Evolutionary conservation across 2,797 vertebrate genomes (phyloP).

Genomic region (Oreonectes daqikongensis): DNA sequence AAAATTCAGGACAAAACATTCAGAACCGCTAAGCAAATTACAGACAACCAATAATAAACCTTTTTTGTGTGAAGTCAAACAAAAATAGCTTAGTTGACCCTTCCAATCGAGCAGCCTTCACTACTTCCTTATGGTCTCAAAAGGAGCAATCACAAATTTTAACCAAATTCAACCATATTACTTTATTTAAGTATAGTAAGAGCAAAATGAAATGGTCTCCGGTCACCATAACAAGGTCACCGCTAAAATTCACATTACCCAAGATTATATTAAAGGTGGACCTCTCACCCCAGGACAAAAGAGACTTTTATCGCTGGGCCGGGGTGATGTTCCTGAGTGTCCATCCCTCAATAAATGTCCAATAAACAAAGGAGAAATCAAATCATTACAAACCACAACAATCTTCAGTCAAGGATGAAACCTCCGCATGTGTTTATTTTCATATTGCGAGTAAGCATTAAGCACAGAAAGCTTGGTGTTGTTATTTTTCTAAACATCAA

Average conservation of each 20-base stretch:
- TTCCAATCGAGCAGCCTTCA: neutral
- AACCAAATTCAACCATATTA: no score
- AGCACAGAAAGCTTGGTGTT: neutral
- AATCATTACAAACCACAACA: neutral
- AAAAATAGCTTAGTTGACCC: conserved; percentile 5
- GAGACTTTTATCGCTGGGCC: no score
- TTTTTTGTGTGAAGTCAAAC: neutral
- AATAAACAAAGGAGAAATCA: neutral
- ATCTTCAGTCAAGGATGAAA: conserved; percentile 8
- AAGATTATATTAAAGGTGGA: neutral
- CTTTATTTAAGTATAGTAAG: no score
- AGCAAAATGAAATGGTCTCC: no score
- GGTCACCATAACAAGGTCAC: neutral
- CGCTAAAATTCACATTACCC: neutral
- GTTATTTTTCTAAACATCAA: conserved; percentile 20
- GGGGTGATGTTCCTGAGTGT: no score
- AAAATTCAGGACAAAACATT: neutral
- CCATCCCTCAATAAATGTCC: no score
- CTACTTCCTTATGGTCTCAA: neutral
- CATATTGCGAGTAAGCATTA: neutral
- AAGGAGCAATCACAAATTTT: no score
- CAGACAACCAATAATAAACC: conserved; percentile 21
- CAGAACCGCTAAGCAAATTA: neutral
- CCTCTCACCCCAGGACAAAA: no score
- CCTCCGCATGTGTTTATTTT: neutral